These are phyloP conservation scores for Kryptolebias ocellatus DNA, from an alignment of 2,797 vertebrate genomes.

Conservation along the genomic window DNA sequence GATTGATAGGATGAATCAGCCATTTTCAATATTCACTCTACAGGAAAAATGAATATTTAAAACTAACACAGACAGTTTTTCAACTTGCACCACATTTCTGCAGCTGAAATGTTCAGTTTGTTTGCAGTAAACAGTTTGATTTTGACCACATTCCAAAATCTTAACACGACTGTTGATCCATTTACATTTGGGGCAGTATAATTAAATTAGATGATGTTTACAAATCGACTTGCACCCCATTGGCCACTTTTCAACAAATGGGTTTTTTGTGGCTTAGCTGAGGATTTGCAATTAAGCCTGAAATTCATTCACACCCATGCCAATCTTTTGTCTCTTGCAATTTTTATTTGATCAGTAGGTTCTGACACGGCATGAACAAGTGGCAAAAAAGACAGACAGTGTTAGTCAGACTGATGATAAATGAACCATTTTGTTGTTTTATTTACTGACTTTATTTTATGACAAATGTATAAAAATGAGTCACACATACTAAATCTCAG, in stretches of 20 bases:
- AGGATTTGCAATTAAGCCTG: neutral
- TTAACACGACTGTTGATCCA: neutral
- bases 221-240: neutral
- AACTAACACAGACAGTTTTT: neutral
- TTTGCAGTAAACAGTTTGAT: neutral
- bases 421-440: neutral
- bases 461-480: neutral
- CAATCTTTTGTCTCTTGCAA: neutral
- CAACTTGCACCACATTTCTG: neutral
- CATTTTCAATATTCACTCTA: neutral
- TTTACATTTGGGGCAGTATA: neutral
- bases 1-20: neutral
- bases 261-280: neutral
- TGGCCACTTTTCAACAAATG: neutral
- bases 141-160: neutral
- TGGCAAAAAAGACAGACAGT: neutral
- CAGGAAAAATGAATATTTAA: constrained; percentile 6
- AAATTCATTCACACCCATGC: neutral
- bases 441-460: constrained; percentile 2
- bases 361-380: neutral
- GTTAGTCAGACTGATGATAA: neutral
- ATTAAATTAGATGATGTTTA: neutral
- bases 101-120: neutral
- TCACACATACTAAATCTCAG: neutral
- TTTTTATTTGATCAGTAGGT: neutral